These are phyloP conservation scores for Aleadryas rufinucha DNA, from an alignment of 2,113 vertebrate species.

Conservation along the genomic window DNA sequence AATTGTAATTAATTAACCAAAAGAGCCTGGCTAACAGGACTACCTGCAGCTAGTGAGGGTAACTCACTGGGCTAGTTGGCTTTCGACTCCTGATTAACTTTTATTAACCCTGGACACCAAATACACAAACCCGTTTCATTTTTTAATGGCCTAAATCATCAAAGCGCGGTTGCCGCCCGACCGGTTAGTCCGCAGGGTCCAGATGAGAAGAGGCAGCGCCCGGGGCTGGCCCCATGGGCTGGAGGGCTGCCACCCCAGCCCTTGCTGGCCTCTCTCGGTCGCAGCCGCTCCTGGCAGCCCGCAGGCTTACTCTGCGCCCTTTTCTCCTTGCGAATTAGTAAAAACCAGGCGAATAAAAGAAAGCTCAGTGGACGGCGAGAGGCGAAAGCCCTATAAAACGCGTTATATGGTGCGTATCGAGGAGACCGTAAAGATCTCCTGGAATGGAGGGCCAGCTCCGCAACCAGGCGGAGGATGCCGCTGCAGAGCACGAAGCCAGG, in stretches of 20 bases:
- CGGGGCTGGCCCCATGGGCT: background rate
- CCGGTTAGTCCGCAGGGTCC: background rate
- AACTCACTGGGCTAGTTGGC: background rate
- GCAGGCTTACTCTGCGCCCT: background rate
- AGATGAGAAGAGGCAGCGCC: background rate
- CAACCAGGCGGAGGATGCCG: background rate
- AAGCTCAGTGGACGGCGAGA: background rate
- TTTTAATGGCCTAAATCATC: background rate
- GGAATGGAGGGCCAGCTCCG: background rate
- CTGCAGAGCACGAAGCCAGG: background rate
- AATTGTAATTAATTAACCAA: slow-evolving; percentile 67
- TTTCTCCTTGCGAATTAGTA: background rate
- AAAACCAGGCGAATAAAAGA: background rate
- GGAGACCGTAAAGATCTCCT: background rate
- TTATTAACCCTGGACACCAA: slow-evolving; percentile 18
- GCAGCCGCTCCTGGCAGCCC: background rate
- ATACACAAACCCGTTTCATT: background rate
- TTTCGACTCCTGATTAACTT: slow-evolving; percentile 55
- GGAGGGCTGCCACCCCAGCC: background rate
- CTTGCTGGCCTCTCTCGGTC: background rate
- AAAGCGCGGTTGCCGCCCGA: background rate
- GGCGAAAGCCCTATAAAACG: background rate
- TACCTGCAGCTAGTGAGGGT: slow-evolving; percentile 32
- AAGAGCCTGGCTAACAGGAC: slow-evolving; percentile 14
- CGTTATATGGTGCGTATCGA: background rate